Evolutionary conservation across 2,113 vertebrate species (phyloP).

Genomic region (Neogobius melanostomus): DNA sequence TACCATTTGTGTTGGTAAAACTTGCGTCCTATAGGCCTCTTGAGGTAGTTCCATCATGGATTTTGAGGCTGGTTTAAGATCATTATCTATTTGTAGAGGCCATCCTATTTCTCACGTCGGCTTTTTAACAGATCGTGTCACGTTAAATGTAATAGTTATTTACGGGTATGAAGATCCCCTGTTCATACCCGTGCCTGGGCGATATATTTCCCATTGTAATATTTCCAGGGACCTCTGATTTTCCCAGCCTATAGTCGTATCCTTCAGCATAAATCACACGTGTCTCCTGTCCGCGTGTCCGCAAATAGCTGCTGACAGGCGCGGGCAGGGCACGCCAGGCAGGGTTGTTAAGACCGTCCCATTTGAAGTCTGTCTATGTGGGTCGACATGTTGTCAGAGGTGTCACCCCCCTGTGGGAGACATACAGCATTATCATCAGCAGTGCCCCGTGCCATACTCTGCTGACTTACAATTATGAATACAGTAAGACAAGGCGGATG

Average conservation of each 20-base stretch:
- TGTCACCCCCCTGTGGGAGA: slow-evolving; percentile 48
- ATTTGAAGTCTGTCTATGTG: slow-evolving; percentile 33
- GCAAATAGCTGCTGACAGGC: slow-evolving; percentile 28
- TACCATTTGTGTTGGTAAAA: no score
- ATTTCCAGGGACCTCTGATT: not conserved
- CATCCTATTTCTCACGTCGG: no score
- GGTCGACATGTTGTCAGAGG: slow-evolving; percentile 63
- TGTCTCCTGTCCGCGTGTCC: slow-evolving; percentile 3
- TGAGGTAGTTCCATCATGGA: no score
- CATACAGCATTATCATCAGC: slow-evolving; percentile 60
- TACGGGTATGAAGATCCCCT: not conserved
- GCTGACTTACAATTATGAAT: not conserved
- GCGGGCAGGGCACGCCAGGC: not conserved
- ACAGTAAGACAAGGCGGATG: no score
- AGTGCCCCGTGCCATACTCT: slow-evolving; percentile 36
- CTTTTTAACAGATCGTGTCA: no score
- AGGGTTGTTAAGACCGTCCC: slow-evolving; percentile 23
- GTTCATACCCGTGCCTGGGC: not conserved
- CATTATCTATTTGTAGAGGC: no score
- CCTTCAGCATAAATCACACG: not conserved
- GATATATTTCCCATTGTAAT: not conserved
- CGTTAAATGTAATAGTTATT: no score
- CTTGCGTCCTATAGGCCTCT: no score
- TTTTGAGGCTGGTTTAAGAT: no score
- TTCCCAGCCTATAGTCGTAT: not conserved